phyloP scores from a whole-genome alignment of 2,797 vertebrate genomes.

The Adelosebastes latens region DNA sequence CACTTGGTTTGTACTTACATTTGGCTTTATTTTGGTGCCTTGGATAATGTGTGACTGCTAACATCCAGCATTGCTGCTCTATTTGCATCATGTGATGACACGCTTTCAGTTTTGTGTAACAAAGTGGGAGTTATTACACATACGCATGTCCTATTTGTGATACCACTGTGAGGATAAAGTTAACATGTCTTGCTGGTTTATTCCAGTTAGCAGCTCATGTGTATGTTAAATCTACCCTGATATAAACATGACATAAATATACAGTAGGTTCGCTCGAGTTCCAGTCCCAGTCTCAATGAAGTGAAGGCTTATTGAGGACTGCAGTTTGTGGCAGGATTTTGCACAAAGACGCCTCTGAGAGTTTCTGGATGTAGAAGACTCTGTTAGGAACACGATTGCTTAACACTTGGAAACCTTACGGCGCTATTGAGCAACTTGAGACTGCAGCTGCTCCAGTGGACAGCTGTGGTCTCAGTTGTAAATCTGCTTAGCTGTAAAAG shows the following conservation, averaged over 20 bases:
- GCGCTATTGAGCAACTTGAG: neutral
- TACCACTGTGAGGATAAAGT: neutral
- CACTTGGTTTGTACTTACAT: neutral
- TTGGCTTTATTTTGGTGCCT: neutral
- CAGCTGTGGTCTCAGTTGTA: constrained; percentile 24
- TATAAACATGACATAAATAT: neutral
- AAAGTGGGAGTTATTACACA: neutral
- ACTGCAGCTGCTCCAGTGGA: constrained; percentile 25
- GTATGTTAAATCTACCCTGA: neutral
- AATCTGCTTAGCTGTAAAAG: neutral
- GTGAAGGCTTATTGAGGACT: neutral
- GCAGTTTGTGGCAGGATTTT: neutral
- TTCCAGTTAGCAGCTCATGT: neutral
- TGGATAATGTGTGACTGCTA: neutral
- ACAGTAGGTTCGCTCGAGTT: neutral
- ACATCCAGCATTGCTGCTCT: neutral
- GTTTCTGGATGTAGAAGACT: neutral
- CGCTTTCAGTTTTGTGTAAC: neutral
- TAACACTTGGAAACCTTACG: neutral
- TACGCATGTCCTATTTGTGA: neutral
- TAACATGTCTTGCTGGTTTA: neutral
- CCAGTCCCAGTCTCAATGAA: neutral
- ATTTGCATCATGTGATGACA: neutral
- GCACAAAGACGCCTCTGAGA: neutral
- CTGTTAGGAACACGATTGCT: neutral